Conservation (phyloP, 2,888 invertebrate species). For the Thecophora atra region DNA sequence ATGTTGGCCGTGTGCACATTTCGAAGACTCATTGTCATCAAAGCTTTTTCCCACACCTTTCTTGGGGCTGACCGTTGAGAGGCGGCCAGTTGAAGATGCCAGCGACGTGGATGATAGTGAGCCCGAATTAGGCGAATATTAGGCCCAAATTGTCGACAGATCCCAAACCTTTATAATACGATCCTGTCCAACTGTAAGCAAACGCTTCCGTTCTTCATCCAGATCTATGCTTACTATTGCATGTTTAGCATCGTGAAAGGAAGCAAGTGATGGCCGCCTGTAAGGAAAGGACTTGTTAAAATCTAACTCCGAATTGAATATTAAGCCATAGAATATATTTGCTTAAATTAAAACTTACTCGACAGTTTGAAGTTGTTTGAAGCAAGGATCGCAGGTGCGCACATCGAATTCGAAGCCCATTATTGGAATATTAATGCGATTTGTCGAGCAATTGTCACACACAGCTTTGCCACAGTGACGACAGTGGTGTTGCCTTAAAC, state of each 20-base stretch:
- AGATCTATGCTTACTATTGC: constrained; percentile 87
- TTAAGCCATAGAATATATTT: too few species aligned
- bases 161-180: constrained; percentile 95
- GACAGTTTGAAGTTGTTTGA: constrained; percentile 80
- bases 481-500: constrained; percentile 88
- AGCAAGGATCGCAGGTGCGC: constrained; percentile 93
- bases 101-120: constrained; percentile 26
- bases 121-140: constrained; percentile 46
- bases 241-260: constrained; percentile 95
- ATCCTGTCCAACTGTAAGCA: constrained; percentile 95
- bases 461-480: constrained; percentile 95
- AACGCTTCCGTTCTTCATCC: constrained; percentile 86
- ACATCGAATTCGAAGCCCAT: constrained; percentile 99
- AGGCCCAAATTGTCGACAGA: constrained; percentile 73
- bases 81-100: constrained; percentile 12
- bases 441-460: constrained; percentile 91
- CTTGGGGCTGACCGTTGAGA: constrained; percentile 14
- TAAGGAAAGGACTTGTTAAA: constrained; percentile 20
- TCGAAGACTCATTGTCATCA: constrained; percentile 26
- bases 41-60: constrained; percentile 7
- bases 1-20: background rate
- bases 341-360: constrained; percentile 74
- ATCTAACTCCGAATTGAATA: too few species aligned
- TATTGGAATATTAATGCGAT: constrained; percentile 87
- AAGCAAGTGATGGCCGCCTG: constrained; percentile 90